A percentile compares a stretch with the other conserved stretches of the same genome.
Evolutionary conservation across 35 echinoderm and acorn worm genomes (phyloP).

Genomic region (Hemicentrotus pulcherrimus): DNA sequence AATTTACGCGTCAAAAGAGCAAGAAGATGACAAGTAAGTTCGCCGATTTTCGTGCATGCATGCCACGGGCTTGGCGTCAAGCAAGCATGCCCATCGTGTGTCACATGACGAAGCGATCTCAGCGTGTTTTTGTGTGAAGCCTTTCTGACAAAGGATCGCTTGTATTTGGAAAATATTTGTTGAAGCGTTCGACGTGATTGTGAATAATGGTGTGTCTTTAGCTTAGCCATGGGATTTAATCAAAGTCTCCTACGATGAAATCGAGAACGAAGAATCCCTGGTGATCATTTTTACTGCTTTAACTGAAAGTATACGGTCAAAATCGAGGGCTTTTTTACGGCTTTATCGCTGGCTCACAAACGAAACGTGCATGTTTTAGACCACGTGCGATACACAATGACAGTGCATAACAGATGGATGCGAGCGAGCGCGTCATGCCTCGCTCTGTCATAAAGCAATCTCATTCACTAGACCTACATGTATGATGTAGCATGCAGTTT

Average conservation of each 20-base stretch:
- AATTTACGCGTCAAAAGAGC: slow-evolving; percentile 50
- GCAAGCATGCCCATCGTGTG: slow-evolving; percentile 19
- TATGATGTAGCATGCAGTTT: too few relatives aligned
- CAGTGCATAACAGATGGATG: slow-evolving; percentile 9
- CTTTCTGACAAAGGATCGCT: slow-evolving; percentile 20
- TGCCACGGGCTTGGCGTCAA: slow-evolving; percentile 8
- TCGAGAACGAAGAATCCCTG: neutral
- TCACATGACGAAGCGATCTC: slow-evolving; percentile 37
- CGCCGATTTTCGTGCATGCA: slow-evolving; percentile 30
- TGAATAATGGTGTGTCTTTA: neutral
- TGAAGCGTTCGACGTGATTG: neutral
- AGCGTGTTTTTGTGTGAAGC: slow-evolving; percentile 22
- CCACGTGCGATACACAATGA: slow-evolving; percentile 1
- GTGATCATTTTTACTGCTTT: neutral
- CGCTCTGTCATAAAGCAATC: too few relatives aligned
- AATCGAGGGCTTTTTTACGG: neutral
- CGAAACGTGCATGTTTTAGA: neutral
- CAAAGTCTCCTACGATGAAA: neutral
- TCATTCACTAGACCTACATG: too few relatives aligned
- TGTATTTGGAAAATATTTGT: neutral
- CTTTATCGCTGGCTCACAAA: neutral
- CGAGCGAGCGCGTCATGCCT: neutral
- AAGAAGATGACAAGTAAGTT: slow-evolving; percentile 47
- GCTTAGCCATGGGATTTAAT: neutral
- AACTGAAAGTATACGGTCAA: neutral